A percentile compares a stretch with the other conserved stretches of the same genome.
Conservation (phyloP, 2,797 vertebrate species). For the Garrulus glandarius region DNA sequence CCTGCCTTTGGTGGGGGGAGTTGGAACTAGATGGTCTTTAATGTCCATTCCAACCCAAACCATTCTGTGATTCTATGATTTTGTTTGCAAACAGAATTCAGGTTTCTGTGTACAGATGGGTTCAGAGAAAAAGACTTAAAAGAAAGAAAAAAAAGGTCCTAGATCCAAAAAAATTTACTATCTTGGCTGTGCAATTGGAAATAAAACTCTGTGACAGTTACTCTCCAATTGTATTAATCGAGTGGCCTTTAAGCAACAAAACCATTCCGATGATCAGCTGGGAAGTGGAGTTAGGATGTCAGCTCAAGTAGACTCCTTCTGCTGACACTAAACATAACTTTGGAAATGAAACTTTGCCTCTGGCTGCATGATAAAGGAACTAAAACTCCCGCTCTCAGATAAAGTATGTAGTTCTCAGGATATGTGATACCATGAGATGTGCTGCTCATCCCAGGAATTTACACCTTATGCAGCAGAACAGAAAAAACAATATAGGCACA, state of each 20-base stretch:
- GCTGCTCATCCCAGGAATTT: not conserved
- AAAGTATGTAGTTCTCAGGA: not conserved
- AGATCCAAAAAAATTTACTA: not conserved
- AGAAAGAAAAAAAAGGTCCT: not conserved
- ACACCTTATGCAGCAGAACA: not conserved
- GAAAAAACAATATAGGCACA: not conserved
- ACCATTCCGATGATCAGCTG: not conserved
- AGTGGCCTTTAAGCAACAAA: not conserved
- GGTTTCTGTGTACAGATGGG: not conserved
- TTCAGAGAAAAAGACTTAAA: not conserved
- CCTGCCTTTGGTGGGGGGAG: not conserved
- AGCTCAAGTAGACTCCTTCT: not conserved
- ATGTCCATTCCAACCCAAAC: not conserved
- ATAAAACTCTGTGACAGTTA: not conserved
- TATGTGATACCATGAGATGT: not conserved
- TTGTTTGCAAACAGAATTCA: not conserved
- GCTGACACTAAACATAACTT: not conserved
- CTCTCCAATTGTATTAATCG: not conserved
- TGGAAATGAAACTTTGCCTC: slow-evolving; percentile 3
- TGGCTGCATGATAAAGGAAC: not conserved
- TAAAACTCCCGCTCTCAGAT: not conserved
- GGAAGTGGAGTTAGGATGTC: slow-evolving; percentile 4
- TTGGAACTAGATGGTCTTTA: not conserved
- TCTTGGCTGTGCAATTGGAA: not conserved
- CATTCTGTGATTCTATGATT: not conserved